Evolutionary conservation across 2,113 vertebrate genomes (phyloP).

Genomic region (Aegithalos caudatus): DNA sequence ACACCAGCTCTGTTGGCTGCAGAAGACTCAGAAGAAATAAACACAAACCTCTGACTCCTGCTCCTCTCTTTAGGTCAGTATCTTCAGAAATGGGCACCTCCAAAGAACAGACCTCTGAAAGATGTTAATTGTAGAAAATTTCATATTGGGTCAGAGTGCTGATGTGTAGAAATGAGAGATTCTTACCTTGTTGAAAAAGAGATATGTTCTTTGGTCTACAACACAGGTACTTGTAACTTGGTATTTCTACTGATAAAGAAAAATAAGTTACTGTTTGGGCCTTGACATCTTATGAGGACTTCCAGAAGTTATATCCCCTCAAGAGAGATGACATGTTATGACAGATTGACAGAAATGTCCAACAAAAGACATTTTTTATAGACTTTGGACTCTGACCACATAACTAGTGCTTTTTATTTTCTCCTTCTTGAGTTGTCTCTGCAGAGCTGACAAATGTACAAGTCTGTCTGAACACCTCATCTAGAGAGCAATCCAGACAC

Average conservation of each 20-base stretch:
- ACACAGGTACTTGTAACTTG: slow-evolving; percentile 14
- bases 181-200: background rate
- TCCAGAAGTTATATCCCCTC: slow-evolving; percentile 5
- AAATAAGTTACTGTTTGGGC: background rate
- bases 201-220: background rate
- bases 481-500: slow-evolving; percentile 36
- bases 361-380: slow-evolving; percentile 38
- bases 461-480: background rate
- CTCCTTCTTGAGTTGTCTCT: slow-evolving; percentile 15
- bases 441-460: slow-evolving; percentile 12
- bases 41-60: background rate
- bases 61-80: background rate
- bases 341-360: slow-evolving; percentile 55
- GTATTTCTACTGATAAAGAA: slow-evolving; percentile 18
- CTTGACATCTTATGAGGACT: slow-evolving; percentile 53
- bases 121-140: background rate
- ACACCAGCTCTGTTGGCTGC: rapidly evolving
- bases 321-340: slow-evolving; percentile 14
- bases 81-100: background rate
- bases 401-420: background rate
- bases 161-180: background rate
- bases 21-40: background rate
- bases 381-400: slow-evolving; percentile 58
- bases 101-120: background rate
- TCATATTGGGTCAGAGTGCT: background rate